These are phyloP conservation scores for Aspidoscelis tigris DNA, from an alignment of 2,113 vertebrate genomes.

Conservation along the genomic window DNA sequence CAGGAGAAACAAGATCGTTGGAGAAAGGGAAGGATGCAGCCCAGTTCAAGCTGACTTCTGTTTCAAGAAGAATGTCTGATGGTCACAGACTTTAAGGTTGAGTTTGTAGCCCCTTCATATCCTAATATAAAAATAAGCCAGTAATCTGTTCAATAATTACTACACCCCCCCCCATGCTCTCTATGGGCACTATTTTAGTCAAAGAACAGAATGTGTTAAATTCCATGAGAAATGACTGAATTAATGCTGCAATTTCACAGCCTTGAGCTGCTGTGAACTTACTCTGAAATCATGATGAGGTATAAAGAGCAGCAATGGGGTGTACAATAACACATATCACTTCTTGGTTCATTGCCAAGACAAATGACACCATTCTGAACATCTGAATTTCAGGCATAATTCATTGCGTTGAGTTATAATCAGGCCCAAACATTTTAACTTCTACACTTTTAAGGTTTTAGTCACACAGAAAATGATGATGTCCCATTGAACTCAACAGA, in stretches of 20 bases:
- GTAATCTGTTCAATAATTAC: not conserved
- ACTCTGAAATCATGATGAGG: constrained; percentile 63
- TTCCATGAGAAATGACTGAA: constrained; percentile 29
- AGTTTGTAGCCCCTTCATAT: not conserved
- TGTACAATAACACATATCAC: not conserved
- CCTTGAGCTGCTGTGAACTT: constrained; percentile 61
- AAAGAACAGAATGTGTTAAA: constrained; percentile 59
- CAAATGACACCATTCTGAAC: constrained; percentile 3
- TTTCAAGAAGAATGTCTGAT: not conserved
- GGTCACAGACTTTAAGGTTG: not conserved
- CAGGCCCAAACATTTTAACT: not conserved
- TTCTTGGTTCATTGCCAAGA: constrained; percentile 20
- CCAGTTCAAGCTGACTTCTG: not conserved
- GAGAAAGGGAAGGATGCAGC: no score
- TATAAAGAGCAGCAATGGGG: constrained; percentile 43
- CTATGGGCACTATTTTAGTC: constrained; percentile 57
- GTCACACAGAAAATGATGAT: no score
- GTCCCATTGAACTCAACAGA: not conserved
- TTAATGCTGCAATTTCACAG: constrained; percentile 51
- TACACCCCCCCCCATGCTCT: constrained; percentile 55
- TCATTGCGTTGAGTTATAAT: not conserved
- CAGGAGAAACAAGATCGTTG: not conserved
- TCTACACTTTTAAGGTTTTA: no score
- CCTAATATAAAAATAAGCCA: not conserved
- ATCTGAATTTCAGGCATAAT: not conserved